These are phyloP conservation scores for Rhincodon typus DNA, from an alignment of 2,797 vertebrate genomes.

Conservation along the genomic window DNA sequence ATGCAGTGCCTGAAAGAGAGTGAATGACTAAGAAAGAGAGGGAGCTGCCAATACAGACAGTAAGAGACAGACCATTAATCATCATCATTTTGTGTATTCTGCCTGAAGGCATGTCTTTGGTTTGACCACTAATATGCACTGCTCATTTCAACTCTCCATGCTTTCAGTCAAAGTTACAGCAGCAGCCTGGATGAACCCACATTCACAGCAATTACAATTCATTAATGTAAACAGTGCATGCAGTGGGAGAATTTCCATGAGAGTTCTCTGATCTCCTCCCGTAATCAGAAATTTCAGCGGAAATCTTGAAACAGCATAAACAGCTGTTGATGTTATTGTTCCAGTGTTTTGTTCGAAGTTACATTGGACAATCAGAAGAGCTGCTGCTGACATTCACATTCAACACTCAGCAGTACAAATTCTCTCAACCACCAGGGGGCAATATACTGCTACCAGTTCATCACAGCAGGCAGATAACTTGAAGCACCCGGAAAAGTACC, in stretches of 20 bases:
- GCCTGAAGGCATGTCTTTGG: no score
- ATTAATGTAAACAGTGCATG: neutral
- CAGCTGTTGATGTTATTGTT: neutral
- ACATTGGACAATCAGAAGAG: neutral
- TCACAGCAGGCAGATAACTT: neutral
- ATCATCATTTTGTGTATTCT: no score
- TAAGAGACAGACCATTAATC: neutral
- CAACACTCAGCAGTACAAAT: neutral
- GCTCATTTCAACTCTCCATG: neutral
- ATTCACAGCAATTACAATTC: neutral
- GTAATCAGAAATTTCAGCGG: neutral
- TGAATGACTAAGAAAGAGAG: neutral
- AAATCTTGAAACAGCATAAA: neutral
- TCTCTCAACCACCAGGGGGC: slow-evolving; percentile 1
- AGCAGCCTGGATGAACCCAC: neutral
- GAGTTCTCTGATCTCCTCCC: neutral
- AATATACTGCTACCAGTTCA: neutral
- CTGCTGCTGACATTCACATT: neutral
- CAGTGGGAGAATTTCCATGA: neutral
- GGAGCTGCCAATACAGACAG: neutral
- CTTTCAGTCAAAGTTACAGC: neutral
- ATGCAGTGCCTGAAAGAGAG: neutral
- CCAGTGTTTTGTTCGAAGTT: neutral
- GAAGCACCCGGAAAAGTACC: neutral
- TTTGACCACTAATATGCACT: neutral